Evolutionary conservation across 2,888 invertebrate species (phyloP), one percentile per base, ranked within the genome.

Genomic region (Belgica antarctica): DNA sequence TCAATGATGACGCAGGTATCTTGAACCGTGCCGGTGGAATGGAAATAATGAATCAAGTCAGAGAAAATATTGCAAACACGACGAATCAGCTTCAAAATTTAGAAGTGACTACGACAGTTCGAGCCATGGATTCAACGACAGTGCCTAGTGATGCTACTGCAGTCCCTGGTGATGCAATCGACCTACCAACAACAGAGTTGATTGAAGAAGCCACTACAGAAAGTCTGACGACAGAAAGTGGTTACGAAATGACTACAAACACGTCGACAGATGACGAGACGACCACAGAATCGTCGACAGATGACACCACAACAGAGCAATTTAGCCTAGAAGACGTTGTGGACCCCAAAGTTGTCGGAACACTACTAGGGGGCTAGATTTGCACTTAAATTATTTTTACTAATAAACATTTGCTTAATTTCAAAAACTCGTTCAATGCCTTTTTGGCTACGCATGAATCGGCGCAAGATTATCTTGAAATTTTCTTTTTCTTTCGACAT

Each of bases 211-310:
- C 47, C n/a, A 47, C 57, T 34, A 10, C 10, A 8, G 36, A 34
- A 10, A 34, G 36, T 34, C 36, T 34, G 57, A 27, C 61, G 25
- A 61, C 25, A 2, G 47, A 47, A 47, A 8, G 4, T 8, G n/a
- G n/a, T n/a, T n/a, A 7, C 41, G 61, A 61, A 61, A 61, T 10
- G 4, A 61, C 61, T n/a, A 61, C 61, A 12, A 28, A 61, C n/a
- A 27, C 61, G n/a, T 10, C 47, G 25, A 61, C 22, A 10, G 17
- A 24, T 5, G 61, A 7, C 41, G 61, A 61, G 28, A 61, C 25
- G 4, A 61, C 61, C 8, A 61, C 61, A 12, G 61, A 61, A 28
- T 61, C 61, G n/a, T 10, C 47, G 25, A 61, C 22, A 10, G 17
- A 24, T 5, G 61, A 61, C 12, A 61, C 61, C 27, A 61, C 61